Percentiles rank a stretch among this genome's conserved stretches.
phyloP scores from a whole-genome alignment of 2,113 vertebrate species.

The Leucoraja erinaceus region DNA sequence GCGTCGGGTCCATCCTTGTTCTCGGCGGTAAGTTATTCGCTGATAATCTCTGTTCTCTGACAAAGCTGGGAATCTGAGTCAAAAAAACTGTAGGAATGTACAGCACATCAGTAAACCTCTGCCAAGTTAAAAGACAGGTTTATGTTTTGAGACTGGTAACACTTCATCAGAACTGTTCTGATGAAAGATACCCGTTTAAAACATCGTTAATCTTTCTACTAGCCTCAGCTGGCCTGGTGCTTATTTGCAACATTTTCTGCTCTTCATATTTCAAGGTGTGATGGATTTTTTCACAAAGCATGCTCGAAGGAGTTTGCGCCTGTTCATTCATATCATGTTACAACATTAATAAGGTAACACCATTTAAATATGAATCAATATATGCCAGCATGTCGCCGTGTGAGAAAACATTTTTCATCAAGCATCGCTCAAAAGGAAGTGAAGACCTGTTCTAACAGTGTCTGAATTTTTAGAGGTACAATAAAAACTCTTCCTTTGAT shows the following conservation, averaged over 20 bases:
- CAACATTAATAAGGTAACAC: background rate
- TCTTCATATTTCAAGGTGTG: background rate
- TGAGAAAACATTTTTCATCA: background rate
- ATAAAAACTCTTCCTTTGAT: slow-evolving; percentile 9
- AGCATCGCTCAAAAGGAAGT: background rate
- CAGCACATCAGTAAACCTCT: background rate
- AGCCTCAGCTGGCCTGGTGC: background rate
- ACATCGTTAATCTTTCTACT: background rate
- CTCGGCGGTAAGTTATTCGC: no score
- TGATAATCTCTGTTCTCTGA: background rate
- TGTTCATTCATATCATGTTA: background rate
- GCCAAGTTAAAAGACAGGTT: background rate
- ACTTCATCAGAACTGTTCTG: background rate
- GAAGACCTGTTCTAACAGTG: background rate
- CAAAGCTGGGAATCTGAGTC: background rate
- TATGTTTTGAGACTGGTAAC: background rate
- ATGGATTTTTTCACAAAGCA: background rate
- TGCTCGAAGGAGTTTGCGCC: background rate
- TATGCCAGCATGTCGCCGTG: background rate
- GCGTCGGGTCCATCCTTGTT: no score
- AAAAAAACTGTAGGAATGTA: background rate
- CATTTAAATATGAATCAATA: background rate
- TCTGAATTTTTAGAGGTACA: background rate
- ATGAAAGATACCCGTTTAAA: background rate
- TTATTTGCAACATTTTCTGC: background rate